Percentiles rank a stretch among this genome's conserved stretches.
These are phyloP conservation scores for Acanthiza pusilla DNA, from an alignment of 2,797 vertebrate species.

Conservation along the genomic window DNA sequence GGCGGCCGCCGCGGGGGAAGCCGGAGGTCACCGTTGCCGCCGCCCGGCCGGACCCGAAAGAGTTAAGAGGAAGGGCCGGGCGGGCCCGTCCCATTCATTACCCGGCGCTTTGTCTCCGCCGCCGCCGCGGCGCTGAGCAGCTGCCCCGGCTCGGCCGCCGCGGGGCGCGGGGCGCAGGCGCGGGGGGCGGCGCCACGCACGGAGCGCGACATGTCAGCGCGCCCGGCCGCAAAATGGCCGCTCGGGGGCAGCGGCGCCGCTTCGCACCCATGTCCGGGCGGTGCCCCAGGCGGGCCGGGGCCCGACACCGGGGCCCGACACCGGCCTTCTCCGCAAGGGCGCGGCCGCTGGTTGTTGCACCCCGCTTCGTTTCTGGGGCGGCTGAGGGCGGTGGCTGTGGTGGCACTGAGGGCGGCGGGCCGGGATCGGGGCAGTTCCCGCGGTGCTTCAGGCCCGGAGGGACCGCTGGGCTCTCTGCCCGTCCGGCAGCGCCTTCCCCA, in stretches of 20 bases:
- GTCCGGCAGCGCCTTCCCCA: not conserved
- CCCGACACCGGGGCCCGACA: too few relatives aligned
- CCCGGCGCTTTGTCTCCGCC: conserved; percentile 54
- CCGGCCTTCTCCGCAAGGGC: not conserved
- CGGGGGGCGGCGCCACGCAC: not conserved
- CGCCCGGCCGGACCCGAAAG: not conserved
- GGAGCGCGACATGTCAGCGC: conserved; percentile 8
- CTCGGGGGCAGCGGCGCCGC: rapidly evolving
- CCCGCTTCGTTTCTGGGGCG: too few relatives aligned
- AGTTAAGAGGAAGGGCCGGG: conserved; percentile 25
- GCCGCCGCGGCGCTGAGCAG: conserved; percentile 6
- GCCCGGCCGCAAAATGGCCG: conserved; percentile 25
- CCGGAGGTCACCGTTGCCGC: not conserved
- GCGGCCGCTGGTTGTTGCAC: not conserved
- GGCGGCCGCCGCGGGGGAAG: not conserved
- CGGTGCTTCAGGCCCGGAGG: not conserved
- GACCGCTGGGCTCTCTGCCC: too few relatives aligned
- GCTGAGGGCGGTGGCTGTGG: too few relatives aligned
- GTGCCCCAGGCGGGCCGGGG: rapidly evolving
- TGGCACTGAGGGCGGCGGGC: not conserved
- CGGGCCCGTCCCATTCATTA: conserved; percentile 62
- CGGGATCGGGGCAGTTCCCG: not conserved
- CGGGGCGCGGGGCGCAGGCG: conserved; percentile 29
- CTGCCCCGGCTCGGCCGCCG: conserved; percentile 37
- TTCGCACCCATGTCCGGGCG: rapidly evolving